phyloP scores from a whole-genome alignment of 1,140 invertebrate genomes.

The Drusus annulatus region DNA sequence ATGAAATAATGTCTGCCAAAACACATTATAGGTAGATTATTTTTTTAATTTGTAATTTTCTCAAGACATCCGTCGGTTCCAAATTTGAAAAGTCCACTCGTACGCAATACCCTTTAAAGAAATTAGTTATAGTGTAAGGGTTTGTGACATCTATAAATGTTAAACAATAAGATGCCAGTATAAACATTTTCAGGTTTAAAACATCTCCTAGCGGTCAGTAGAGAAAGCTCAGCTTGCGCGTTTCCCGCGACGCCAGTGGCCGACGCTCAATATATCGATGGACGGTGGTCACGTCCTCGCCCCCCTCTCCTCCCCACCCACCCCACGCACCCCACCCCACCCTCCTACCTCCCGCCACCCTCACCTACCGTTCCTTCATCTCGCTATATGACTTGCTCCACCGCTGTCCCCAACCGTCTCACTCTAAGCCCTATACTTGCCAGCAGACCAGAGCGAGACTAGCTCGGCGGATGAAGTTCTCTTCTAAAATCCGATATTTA shows the following conservation, averaged over 20 bases:
- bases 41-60: no score
- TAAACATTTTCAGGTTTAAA: no score
- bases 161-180: no score
- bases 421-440: slow-evolving; percentile 59
- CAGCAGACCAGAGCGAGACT: slow-evolving; percentile 28
- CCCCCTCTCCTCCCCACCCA: slow-evolving; percentile 65
- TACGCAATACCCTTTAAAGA: no score
- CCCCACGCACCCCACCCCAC: slow-evolving; percentile 58
- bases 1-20: no score
- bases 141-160: no score
- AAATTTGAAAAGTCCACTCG: no score
- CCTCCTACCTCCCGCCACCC: slow-evolving; percentile 52
- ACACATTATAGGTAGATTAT: no score
- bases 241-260: slow-evolving; percentile 54
- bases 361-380: slow-evolving; percentile 45
- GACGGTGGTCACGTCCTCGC: slow-evolving; percentile 69
- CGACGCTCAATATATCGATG: slow-evolving; percentile 72
- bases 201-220: slow-evolving; percentile 30
- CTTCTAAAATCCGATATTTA: slow-evolving; percentile 68
- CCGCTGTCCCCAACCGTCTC: slow-evolving; percentile 59
- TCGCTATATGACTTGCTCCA: slow-evolving; percentile 60
- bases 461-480: slow-evolving; percentile 55
- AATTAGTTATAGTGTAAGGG: no score
- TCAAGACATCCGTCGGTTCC: no score
- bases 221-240: slow-evolving; percentile 51